Evolutionary conservation across 2,888 invertebrate species (phyloP).

Genomic region (Ormyrus thymus): DNA sequence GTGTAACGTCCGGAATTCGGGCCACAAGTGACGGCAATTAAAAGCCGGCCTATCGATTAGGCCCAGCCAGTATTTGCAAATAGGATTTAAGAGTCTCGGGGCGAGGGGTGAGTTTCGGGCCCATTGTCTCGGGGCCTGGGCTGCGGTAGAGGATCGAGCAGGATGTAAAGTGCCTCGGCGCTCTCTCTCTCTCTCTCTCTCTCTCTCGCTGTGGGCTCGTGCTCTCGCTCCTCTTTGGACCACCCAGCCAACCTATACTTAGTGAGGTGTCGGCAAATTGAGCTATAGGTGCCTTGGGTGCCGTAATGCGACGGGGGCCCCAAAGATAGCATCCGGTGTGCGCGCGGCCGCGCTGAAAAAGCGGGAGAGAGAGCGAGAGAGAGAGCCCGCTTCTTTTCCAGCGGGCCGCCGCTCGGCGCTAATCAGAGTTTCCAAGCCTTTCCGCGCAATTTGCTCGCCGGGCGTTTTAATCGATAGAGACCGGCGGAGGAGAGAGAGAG

Average conservation of each 20-base stretch:
- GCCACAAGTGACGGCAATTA: no score
- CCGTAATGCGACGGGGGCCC: constrained; percentile 67
- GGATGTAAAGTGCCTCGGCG: constrained; percentile 42
- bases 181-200: background rate
- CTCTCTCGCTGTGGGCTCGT: constrained; percentile 14
- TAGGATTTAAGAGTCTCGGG: no score
- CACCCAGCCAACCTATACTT: constrained; percentile 75
- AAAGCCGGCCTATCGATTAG: no score
- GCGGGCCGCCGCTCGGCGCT: background rate
- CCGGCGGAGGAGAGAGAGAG: background rate
- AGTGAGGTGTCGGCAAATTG: constrained; percentile 75
- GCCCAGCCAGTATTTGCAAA: no score
- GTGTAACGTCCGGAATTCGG: no score
- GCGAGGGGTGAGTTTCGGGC: no score
- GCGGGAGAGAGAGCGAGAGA: background rate
- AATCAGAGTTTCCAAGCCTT: background rate
- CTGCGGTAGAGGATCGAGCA: background rate
- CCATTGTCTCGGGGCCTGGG: background rate
- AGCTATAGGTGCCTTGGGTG: constrained; percentile 73
- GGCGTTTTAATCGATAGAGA: constrained; percentile 52
- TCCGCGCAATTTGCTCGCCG: constrained; percentile 51
- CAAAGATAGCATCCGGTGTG: constrained; percentile 68
- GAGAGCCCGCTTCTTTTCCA: no score
- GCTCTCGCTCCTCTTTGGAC: constrained; percentile 58
- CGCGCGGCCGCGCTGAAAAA: background rate